Evolutionary conservation across 1,140 invertebrate genomes (phyloP), one percentile per base, ranked within the genome.

Genomic region (Drosophila lacteicornis): DNA sequence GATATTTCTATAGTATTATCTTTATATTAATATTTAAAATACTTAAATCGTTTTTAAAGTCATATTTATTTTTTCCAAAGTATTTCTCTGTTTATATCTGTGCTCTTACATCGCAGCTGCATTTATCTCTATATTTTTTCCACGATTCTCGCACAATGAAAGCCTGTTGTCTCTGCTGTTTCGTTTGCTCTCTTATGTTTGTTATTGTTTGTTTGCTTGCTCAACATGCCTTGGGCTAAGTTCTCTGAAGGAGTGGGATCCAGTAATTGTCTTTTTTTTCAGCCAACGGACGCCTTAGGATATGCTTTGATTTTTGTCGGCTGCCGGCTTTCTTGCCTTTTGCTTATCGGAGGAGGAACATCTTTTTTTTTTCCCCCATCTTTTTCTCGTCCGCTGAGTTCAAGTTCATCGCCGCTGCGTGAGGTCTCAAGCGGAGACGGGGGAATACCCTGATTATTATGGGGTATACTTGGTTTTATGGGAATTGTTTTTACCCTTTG

Each of bases 191-290:
- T 36, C 17, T 61, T 73, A 46, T 59, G 56, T 59, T 60, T 78
- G 58, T 77, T 80, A 80, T 80, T 83, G 84, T 80, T 86, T 75
- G 70, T 50, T 78, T 82, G 80, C 79, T 87, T 69, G 79, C 45
- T 46, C 60, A 86, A 69, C 66, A 69, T 65, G 82, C 68, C 76
- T 30, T 25, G 25, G 43, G 63, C 27, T 33, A 42, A 27, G 17
- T 43, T 46, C 38, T 15, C n/a, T 50, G 27, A 8, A 45, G 40
- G 59, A 65, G 27, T 66, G 62, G 40, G 19, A 25, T 46, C 17
- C 45, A 55, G 56, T 71, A 69, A 82, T 83, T 75, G 55, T 61
- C 49, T 79, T 68, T 75, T 79, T 82, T 76, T 47, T 55, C 38
- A 55, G 12, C 36, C 38, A 9, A 6, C 42, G 49, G 30, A 81